A percentile compares a stretch with the other conserved stretches of the same genome.
These are phyloP conservation scores for Jacana jacana DNA, from an alignment of 2,113 vertebrate species.

Conservation along the genomic window DNA sequence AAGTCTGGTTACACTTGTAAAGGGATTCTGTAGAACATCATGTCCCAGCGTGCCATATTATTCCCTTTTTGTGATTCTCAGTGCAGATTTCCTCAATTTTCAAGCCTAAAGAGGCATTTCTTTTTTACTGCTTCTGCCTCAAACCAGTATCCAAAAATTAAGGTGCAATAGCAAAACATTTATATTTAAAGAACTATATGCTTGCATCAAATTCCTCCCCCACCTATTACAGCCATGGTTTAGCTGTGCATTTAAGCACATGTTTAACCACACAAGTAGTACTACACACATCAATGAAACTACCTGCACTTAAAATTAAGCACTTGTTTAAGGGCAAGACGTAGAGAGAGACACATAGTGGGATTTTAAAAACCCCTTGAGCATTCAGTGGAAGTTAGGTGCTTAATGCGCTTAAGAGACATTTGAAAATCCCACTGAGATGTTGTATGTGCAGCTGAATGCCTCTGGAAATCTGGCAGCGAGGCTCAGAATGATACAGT, in stretches of 20 bases:
- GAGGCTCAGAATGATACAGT: slow-evolving; percentile 11
- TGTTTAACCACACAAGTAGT: slow-evolving; percentile 45
- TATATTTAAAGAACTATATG: background rate
- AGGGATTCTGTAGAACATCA: slow-evolving; percentile 11
- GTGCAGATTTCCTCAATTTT: background rate
- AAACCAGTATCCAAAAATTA: slow-evolving; percentile 9
- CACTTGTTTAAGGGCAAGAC: slow-evolving; percentile 65
- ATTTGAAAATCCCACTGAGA: slow-evolving; percentile 52
- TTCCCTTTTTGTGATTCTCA: background rate
- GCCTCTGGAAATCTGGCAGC: slow-evolving; percentile 39
- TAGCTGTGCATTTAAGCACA: slow-evolving; percentile 20
- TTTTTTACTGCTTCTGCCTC: background rate
- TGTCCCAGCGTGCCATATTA: background rate
- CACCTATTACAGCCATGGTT: background rate
- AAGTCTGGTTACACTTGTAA: background rate
- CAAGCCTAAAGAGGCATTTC: background rate
- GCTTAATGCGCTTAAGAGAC: slow-evolving; percentile 51
- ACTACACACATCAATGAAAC: slow-evolving; percentile 33
- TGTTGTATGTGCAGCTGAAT: slow-evolving; percentile 19
- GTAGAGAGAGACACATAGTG: slow-evolving; percentile 38
- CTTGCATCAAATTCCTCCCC: background rate
- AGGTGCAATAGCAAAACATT: background rate
- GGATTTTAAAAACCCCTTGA: slow-evolving; percentile 58
- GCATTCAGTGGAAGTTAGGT: slow-evolving; percentile 52
- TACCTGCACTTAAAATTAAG: slow-evolving; percentile 64